Conservation (phyloP, 2,888 invertebrate genomes). For the Dryocosmus kuriphilus region DNA sequence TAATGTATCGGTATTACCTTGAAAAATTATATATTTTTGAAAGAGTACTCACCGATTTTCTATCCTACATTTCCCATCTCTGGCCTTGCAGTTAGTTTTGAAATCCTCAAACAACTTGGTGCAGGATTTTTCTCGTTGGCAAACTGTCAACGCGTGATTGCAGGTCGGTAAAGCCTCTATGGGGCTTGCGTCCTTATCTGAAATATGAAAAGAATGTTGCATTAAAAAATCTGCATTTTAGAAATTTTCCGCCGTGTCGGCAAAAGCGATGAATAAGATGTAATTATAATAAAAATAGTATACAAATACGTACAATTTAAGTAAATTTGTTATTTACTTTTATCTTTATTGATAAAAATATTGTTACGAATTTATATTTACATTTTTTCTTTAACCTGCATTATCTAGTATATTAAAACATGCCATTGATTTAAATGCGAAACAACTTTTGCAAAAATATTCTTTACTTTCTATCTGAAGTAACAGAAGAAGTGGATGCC, state of each 20-base stretch:
- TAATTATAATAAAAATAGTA: background rate
- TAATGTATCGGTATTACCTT: too few species aligned
- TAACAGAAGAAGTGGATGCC: background rate
- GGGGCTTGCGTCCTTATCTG: conserved; percentile 94
- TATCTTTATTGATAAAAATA: too few species aligned
- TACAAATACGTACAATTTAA: background rate
- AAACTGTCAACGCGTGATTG: conserved; percentile 92
- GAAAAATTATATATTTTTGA: background rate
- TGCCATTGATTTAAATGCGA: background rate
- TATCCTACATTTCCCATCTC: conserved; percentile 93
- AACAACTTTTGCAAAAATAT: background rate
- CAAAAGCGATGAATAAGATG: background rate
- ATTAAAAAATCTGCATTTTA: background rate
- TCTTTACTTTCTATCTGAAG: background rate
- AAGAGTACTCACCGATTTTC: conserved; percentile 86
- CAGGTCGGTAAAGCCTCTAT: conserved; percentile 94
- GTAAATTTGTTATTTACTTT: background rate
- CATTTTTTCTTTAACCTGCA: background rate
- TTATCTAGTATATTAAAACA: background rate
- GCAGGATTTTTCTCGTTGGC: conserved; percentile 90
- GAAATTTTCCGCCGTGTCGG: background rate
- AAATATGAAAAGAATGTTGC: conserved; percentile 64
- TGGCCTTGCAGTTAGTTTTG: conserved; percentile 91
- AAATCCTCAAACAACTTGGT: conserved; percentile 90
- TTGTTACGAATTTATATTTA: too few species aligned